Evolutionary conservation across 2,113 vertebrate genomes (phyloP).

Genomic region (Hemiscyllium ocellatum): DNA sequence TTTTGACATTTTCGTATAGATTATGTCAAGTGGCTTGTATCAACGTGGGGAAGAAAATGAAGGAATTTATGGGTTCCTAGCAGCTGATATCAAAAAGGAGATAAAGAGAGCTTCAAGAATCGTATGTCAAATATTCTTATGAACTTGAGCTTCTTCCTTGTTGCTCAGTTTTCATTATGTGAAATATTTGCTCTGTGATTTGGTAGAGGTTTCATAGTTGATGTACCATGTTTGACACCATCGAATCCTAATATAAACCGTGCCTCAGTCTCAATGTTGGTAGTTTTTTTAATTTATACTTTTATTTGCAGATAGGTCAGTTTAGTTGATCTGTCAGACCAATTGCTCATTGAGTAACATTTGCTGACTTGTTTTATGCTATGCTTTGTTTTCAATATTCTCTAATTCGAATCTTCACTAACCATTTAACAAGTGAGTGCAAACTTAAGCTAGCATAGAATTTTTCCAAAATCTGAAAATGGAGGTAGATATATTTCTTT

Average conservation of each 20-base stretch:
- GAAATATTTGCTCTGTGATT: neutral
- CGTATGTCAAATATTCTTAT: constrained; percentile 57
- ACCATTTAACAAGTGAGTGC: no score
- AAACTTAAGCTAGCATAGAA: neutral
- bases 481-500: neutral
- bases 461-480: neutral
- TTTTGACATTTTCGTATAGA: constrained; percentile 49
- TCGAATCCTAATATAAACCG: no score
- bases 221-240: neutral
- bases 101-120: constrained; percentile 70
- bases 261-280: no score
- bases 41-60: constrained; percentile 82
- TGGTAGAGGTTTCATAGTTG: neutral
- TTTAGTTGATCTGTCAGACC: no score
- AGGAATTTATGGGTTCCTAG: constrained; percentile 83
- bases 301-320: neutral
- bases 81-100: constrained; percentile 80
- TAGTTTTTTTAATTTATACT: neutral
- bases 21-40: constrained; percentile 89
- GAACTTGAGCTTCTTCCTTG: neutral
- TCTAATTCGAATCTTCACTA: no score
- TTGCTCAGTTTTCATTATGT: neutral
- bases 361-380: no score
- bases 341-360: no score
- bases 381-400: no score